Base-by-base conservation (phyloP, 2,797 vertebrate species). In the Sebastiscus tertius region DNA sequence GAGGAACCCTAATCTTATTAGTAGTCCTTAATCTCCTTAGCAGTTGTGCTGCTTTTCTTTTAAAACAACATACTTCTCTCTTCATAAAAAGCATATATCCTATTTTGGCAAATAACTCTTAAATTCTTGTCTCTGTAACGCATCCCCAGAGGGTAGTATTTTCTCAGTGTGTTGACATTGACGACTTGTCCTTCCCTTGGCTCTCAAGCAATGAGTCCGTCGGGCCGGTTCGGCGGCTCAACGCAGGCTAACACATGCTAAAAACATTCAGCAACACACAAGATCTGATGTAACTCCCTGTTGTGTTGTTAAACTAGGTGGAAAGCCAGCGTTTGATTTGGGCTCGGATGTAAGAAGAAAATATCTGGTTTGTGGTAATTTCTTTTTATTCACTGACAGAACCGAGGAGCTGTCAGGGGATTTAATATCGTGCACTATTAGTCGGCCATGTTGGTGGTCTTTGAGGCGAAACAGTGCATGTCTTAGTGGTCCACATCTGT, bases 231-330 rank as follows among this genome's bases (percentile, higher is more conserved):
- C 5, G 6, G 62, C 49, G 8, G 75, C 67, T 79, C 66, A 72
- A 34, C 18, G 14, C 29, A 26, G 49, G 72, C 72, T 66, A n/a
- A 75, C 72, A 84, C 77, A 85, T 80, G 80, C 66, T 78, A 59
- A 72, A 87, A 42, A 56, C 73, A 80, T 82, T 70, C 11, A 27
- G 27, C 7, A 34, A 8, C 61, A 54, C 73, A 67, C 55, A 13
- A 14, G 26, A 20, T 7, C 31, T 83, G 59, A 75, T 31, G 72
- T 29, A 82, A 79, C 26, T 59, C 84, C 68, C 79, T 9, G 24
- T 4, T 34, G 77, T 11, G 67, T n/a, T 42, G 27, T 89, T 85
- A 72, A 81, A 55, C 5, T 2, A 5, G 7, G 20, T 46, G 52
- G 20, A 54, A 55, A 36, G 67, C 4, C 24, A 46, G 1, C 2